Evolutionary conservation across 2,888 invertebrate species (phyloP).

Genomic region (Melieria picta): DNA sequence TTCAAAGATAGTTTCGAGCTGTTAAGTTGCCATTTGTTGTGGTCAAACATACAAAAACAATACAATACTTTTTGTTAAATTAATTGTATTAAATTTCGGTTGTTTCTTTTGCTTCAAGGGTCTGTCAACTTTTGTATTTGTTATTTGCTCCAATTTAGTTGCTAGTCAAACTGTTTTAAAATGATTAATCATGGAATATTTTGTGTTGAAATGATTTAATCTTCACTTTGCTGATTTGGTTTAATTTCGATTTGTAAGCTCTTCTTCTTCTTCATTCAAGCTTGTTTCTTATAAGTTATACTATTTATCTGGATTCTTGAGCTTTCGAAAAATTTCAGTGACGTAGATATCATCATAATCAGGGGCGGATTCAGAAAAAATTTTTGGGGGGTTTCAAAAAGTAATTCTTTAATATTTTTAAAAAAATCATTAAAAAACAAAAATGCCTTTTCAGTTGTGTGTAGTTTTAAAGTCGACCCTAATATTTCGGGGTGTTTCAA

Average conservation of each 20-base stretch:
- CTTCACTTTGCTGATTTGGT: background rate
- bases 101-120: background rate
- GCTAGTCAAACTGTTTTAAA: background rate
- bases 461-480: too few species aligned
- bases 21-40: too few species aligned
- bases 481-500: too few species aligned
- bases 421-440: too few species aligned
- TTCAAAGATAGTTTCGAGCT: too few species aligned
- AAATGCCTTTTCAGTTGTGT: too few species aligned
- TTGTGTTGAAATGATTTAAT: background rate
- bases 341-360: too few species aligned
- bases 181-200: background rate
- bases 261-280: background rate
- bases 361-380: too few species aligned
- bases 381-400: too few species aligned
- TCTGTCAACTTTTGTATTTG: background rate
- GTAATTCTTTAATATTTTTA: too few species aligned
- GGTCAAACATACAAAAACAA: too few species aligned
- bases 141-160: background rate
- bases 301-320: background rate
- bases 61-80: background rate
- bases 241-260: background rate
- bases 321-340: too few species aligned
- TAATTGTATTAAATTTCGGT: background rate
- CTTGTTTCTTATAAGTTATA: background rate